These are phyloP conservation scores for Aplysina aerophoba DNA, from an alignment of 37 sponge, comb jelly and placozoan genomes.

Conservation along the genomic window DNA sequence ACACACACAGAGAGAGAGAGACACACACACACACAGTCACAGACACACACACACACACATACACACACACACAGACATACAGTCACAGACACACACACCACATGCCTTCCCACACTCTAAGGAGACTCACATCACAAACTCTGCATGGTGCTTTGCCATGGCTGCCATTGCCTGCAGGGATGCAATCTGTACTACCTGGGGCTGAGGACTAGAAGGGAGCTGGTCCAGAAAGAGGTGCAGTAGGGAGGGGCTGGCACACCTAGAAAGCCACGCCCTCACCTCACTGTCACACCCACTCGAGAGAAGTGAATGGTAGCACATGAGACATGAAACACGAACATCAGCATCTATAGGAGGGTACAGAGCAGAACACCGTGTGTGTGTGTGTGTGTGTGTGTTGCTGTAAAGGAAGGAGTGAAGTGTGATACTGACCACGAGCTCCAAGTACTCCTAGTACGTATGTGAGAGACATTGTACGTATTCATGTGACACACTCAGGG, in stretches of 20 bases:
- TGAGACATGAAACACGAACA: conserved; percentile 66
- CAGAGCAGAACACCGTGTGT: not conserved
- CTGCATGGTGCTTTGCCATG: conserved; percentile 8
- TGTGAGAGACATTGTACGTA: not conserved
- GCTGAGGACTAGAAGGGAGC: conserved; percentile 4
- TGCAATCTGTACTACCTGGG: conserved; percentile 21
- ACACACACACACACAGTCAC: too few relatives aligned
- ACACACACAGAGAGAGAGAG: too few relatives aligned
- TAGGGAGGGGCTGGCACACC: not conserved
- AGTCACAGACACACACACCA: too few relatives aligned
- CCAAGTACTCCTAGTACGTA: not conserved
- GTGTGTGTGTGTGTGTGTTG: not conserved
- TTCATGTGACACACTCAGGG: too few relatives aligned
- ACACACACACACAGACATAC: too few relatives aligned
- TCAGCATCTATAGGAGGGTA: conserved; percentile 41
- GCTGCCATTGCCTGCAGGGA: conserved; percentile 6
- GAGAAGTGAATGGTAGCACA: conserved; percentile 61
- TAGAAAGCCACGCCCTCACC: conserved; percentile 60
- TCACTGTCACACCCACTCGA: conserved; percentile 49
- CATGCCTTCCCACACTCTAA: too few relatives aligned
- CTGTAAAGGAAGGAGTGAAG: too few relatives aligned
- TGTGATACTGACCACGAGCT: too few relatives aligned
- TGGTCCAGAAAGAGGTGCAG: not conserved
- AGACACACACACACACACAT: too few relatives aligned
- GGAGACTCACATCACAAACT: not conserved